phyloP scores from a whole-genome alignment of 2,888 invertebrate species.

The Cheilosia soror region DNA sequence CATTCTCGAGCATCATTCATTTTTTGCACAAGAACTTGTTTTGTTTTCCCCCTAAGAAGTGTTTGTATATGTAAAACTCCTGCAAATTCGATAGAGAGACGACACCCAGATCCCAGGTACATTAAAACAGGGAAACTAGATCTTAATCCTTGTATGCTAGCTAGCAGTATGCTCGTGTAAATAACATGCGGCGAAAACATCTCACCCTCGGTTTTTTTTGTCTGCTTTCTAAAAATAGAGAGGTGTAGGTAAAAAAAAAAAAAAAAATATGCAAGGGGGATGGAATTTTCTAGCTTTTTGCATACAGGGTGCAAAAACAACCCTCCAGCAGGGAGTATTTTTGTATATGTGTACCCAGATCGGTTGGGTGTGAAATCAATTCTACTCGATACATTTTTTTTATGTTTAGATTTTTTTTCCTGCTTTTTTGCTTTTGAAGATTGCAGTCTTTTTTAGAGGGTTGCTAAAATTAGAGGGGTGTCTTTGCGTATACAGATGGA shows the following conservation, averaged over 20 bases:
- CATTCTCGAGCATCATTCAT: conserved; percentile 34
- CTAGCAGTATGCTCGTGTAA: conserved; percentile 21
- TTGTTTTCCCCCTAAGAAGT: conserved; percentile 30
- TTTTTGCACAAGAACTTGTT: conserved; percentile 56
- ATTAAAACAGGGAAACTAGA: conserved; percentile 39
- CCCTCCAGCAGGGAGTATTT: conserved; percentile 22
- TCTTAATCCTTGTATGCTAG: conserved; percentile 44
- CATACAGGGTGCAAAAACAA: conserved; percentile 62
- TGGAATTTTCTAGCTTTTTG: conserved; percentile 48
- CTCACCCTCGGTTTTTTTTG: conserved; percentile 56
- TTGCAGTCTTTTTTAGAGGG: conserved; percentile 36
- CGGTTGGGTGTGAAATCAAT: conserved; percentile 77
- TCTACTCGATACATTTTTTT: conserved; percentile 72
- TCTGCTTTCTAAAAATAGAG: conserved; percentile 3
- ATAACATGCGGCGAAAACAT: conserved; percentile 55
- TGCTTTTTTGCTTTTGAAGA: conserved; percentile 9
- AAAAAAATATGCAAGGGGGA: conserved; percentile 60
- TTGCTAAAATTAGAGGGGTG: conserved; percentile 59
- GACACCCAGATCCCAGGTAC: conserved; percentile 14
- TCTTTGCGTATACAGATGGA: conserved; percentile 3
- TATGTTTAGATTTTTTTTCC: conserved; percentile 34
- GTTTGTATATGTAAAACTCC: conserved; percentile 24
- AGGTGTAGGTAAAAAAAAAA: conserved; percentile 14
- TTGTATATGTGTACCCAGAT: conserved; percentile 46
- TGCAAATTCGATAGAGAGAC: conserved; percentile 30